Evolutionary conservation across 2,888 invertebrate genomes (phyloP), one percentile per base, ranked within the genome.

Genomic region (Seira ritae): DNA sequence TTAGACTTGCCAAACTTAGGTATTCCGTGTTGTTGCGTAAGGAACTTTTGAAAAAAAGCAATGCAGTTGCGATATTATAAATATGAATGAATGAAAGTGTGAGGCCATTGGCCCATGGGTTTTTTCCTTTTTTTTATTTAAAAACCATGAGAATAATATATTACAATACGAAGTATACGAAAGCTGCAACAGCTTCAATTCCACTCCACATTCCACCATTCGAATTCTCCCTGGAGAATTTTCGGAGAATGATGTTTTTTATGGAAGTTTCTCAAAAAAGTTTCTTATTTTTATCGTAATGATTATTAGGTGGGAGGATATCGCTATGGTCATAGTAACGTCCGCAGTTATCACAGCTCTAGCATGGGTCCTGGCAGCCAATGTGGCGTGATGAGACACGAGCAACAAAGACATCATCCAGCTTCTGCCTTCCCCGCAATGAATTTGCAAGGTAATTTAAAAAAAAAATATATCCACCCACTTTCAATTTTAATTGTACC

Each of bases 391-490:
- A 89, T 89, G 88, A 69, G 89, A 83, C 89, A 89, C 81, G 89
- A 89, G 76, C 89, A 89, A 86, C 89, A 88, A 86, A 85, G 89
- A 84, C 89, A 89, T 80, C 89, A 89, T 80, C 87, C 88, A 75
- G 85, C 88, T 62, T 85, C 87, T 65, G 83, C 88, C 76, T 89
- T 89, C 73, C 88, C 89, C 65, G 77, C 88, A 50, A 89, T 89
- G 89, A 88, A 89, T 84, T 85, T 89, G 77, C 89, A 89, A 88
- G 89, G 89, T 89, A 84, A 79, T 50, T 50, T 50, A 50, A 42
- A 42, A 42, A 42, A n/a, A n/a, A n/a, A n/a, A n/a, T n/a, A n/a
- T n/a, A n/a, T n/a, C n/a, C n/a, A n/a, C n/a, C n/a, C n/a, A n/a
- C n/a, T n/a, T n/a, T n/a, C n/a, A n/a, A n/a, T n/a, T n/a, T n/a